A percentile compares a stretch with the other conserved stretches of the same genome.
Evolutionary conservation across 2,888 invertebrate species (phyloP).

Genomic region (Catotricha subobsoleta): DNA sequence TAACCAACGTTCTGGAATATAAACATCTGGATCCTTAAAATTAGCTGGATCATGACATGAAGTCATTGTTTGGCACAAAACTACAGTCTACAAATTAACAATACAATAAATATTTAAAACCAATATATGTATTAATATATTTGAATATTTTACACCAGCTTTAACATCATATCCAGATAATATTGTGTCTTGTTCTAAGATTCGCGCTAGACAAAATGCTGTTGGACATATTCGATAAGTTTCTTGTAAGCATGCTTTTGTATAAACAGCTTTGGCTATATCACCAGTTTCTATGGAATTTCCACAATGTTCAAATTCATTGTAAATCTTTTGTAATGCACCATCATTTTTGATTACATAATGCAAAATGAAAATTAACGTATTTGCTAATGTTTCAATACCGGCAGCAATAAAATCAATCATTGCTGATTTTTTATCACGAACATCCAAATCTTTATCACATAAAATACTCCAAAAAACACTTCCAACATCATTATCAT

Average conservation of each 20-base stretch:
- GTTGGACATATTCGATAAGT: slow-evolving; percentile 48
- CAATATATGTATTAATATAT: background rate
- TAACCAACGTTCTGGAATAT: slow-evolving; percentile 64
- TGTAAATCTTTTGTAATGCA: slow-evolving; percentile 43
- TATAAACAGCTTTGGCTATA: slow-evolving; percentile 47
- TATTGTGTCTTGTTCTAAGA: slow-evolving; percentile 51
- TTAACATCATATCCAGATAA: slow-evolving; percentile 50
- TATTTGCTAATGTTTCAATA: slow-evolving; percentile 70
- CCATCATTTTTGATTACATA: slow-evolving; percentile 49
- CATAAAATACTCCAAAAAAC: slow-evolving; percentile 59
- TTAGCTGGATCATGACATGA: slow-evolving; percentile 59
- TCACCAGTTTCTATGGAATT: slow-evolving; percentile 39
- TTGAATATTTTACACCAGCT: slow-evolving; percentile 41
- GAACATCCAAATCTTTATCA: slow-evolving; percentile 50
- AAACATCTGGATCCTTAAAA: slow-evolving; percentile 51
- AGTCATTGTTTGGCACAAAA: slow-evolving; percentile 67
- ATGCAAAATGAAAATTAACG: slow-evolving; percentile 58
- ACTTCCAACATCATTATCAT: slow-evolving; percentile 38
- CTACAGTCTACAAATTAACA: slow-evolving; percentile 41
- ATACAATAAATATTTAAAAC: slow-evolving; percentile 2
- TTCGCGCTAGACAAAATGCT: slow-evolving; percentile 59
- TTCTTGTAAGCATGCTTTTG: slow-evolving; percentile 62
- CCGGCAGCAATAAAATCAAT: slow-evolving; percentile 78
- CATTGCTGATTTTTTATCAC: slow-evolving; percentile 68
- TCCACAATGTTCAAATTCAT: slow-evolving; percentile 40